phyloP scores from a whole-genome alignment of 2,888 invertebrate species.

The Lasioglossum pauxillum region DNA sequence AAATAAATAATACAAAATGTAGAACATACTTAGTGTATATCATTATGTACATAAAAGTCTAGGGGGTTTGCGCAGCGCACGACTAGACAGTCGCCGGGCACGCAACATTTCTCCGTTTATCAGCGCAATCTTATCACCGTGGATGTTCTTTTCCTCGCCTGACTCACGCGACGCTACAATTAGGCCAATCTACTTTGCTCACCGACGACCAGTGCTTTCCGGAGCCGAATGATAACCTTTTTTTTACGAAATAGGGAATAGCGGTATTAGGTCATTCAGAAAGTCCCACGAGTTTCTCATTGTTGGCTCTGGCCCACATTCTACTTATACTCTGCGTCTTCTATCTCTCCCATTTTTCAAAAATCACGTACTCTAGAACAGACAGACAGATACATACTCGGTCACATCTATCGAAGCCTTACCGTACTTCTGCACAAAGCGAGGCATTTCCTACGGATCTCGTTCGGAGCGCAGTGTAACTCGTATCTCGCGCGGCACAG shows the following conservation, averaged over 20 bases:
- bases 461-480: neutral
- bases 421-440: neutral
- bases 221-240: neutral
- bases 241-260: neutral
- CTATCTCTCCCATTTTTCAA: neutral
- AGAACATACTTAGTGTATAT: no score
- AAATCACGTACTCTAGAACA: neutral
- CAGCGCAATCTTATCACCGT: conserved; percentile 52
- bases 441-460: neutral
- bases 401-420: neutral
- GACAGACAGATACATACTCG: neutral
- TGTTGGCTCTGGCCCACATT: neutral
- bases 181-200: conserved; percentile 33
- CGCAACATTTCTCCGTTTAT: conserved; percentile 57
- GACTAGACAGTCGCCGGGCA: neutral
- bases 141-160: conserved; percentile 51
- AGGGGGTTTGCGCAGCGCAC: neutral
- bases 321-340: neutral
- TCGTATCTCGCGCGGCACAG: no score
- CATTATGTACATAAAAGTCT: neutral
- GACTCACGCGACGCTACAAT: conserved; percentile 48
- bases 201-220: neutral
- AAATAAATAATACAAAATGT: no score
- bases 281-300: neutral
- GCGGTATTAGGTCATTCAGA: neutral